Percentiles rank a stretch among this genome's conserved stretches.
phyloP scores from a whole-genome alignment of 2,797 vertebrate species.

The Caiman crocodilus region DNA sequence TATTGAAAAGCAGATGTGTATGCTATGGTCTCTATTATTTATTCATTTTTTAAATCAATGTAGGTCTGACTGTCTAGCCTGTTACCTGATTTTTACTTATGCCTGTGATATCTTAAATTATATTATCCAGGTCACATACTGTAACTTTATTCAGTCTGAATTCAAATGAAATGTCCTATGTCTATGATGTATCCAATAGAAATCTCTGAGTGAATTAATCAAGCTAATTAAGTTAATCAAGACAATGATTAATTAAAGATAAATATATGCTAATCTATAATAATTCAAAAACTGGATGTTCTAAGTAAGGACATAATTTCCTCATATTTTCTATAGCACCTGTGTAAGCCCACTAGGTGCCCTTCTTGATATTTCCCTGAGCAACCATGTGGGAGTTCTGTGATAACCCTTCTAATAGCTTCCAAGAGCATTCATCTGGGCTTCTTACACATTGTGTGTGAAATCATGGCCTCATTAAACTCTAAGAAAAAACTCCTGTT shows the following conservation, averaged over 20 bases:
- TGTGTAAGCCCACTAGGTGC: not conserved
- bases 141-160: not conserved
- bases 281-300: not conserved
- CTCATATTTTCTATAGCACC: not conserved
- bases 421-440: not conserved
- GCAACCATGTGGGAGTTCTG: not conserved
- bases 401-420: not conserved
- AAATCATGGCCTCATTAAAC: not conserved
- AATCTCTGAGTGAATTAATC: not conserved
- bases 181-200: not conserved
- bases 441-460: not conserved
- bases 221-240: not conserved
- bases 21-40: not conserved
- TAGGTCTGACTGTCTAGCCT: not conserved
- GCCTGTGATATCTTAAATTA: not conserved
- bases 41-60: not conserved
- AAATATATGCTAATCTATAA: not conserved
- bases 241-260: no score
- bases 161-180: not conserved
- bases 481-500: not conserved
- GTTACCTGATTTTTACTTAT: not conserved
- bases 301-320: not conserved
- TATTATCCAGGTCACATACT: not conserved
- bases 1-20: not conserved
- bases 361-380: not conserved